Base-by-base conservation (phyloP, 2,888 invertebrate species). In the Drosophila recens region DNA sequence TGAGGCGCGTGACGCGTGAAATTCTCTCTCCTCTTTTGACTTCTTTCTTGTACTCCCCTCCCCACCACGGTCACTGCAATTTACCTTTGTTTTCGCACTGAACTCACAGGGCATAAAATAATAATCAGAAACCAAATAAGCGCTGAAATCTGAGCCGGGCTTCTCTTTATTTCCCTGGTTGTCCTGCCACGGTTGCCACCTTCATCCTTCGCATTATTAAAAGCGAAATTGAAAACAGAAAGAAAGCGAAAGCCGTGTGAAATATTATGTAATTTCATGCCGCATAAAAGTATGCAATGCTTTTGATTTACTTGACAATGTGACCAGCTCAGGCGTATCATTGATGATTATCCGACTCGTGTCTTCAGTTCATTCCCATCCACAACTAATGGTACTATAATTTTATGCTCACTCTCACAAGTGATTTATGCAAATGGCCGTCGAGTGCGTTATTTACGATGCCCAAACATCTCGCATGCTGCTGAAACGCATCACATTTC, bases 111-210 rank as follows among this genome's bases (percentile, higher is more conserved):
- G 82, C 87, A 90, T 89, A 80, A 90, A 89, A 89, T 90, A 89
- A 90, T 83, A 90, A 90, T 87, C 82, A 87, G 79, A 89, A 80
- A 75, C 82, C 80, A 83, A 89, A 87, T 82, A 89, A 87, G 82
- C 79, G 82, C 75, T 79, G 90, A 89, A 86, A 89, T 86, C 86
- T 80, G 86, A 86, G 65, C 77, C 49, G n/a, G n/a, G 38, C 17
- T 38, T 45, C 61, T 49, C 61, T 52, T 23, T 42, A 34, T 48
- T 42, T 27, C 1, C 9, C 53, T 17, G 43, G 30, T 48, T 56
- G 13, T 27, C 27, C 27, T 27, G 56, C 48, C 23, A 23, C 30
- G 36, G 53, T 9, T 45, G 53, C 38, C 38, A 11, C 34, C 56
- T 38, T 9, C 27, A 23, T 23, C 38, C 15, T 40, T 33, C 66